phyloP scores from a whole-genome alignment of 1,140 invertebrate species.

The Diplogasteroides magnus region DNA sequence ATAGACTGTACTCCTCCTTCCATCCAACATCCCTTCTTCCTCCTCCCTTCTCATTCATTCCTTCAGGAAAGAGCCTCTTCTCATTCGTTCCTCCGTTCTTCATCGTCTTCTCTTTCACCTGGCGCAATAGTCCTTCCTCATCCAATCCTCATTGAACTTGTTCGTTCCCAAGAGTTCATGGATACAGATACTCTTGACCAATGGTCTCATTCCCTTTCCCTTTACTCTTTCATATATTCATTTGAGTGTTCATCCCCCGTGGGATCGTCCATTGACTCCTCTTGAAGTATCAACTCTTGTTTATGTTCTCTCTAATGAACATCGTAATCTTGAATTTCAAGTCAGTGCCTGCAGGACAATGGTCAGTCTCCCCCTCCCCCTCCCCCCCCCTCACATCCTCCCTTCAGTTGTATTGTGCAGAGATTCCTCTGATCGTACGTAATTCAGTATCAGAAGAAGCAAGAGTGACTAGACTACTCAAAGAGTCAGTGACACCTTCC shows the following conservation, averaged over 20 bases:
- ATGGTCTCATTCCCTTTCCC: not conserved
- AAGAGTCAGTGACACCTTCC: no score
- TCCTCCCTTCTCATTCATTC: no score
- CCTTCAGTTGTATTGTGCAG: not conserved
- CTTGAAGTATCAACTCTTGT: not conserved
- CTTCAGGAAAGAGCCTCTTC: no score
- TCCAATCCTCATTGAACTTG: not conserved
- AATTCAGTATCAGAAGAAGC: not conserved
- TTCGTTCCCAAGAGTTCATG: not conserved
- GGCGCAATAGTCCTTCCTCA: not conserved
- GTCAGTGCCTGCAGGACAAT: not conserved
- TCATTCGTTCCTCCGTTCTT: not conserved
- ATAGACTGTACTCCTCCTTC: no score
- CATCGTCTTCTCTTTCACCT: not conserved
- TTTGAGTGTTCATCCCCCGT: not conserved
- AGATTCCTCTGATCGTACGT: not conserved
- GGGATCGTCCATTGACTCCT: not conserved
- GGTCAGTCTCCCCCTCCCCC: not conserved
- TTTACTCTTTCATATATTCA: not conserved
- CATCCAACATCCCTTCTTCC: no score
- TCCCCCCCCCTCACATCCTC: not conserved
- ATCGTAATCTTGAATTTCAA: not conserved
- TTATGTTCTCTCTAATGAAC: not conserved
- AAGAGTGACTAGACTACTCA: no score
- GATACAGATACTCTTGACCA: not conserved